phyloP scores from a whole-genome alignment of 2,113 vertebrate species.

The Cephalopterus ornatus region DNA sequence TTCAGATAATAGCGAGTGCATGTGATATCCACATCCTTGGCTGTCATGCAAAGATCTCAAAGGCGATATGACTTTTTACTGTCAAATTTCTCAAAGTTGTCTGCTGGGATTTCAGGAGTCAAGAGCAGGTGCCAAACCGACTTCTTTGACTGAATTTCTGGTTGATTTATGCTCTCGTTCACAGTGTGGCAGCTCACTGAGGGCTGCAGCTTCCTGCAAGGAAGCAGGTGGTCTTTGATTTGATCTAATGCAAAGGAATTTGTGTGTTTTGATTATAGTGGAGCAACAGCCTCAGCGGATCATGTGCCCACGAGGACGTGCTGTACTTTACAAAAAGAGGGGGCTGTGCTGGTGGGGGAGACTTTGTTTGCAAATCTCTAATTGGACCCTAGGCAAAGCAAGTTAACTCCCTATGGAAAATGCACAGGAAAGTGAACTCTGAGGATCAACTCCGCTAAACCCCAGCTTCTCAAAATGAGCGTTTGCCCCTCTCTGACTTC shows the following conservation, averaged over 20 bases:
- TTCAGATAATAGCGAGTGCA: not conserved
- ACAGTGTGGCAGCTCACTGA: not conserved
- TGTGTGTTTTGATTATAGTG: accelerated
- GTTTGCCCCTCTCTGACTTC: not conserved
- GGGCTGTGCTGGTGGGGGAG: accelerated
- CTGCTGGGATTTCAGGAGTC: not conserved
- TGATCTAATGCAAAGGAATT: not conserved
- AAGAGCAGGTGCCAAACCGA: not conserved
- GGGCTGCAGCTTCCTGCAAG: not conserved
- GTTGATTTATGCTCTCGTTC: not conserved
- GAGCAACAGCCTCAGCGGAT: not conserved
- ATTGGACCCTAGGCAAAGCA: accelerated
- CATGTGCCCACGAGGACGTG: accelerated
- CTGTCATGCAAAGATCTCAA: not conserved
- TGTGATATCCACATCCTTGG: not conserved
- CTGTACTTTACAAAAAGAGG: accelerated
- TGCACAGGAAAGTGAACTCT: not conserved
- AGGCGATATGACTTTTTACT: not conserved
- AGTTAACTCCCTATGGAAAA: not conserved
- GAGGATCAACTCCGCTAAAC: not conserved
- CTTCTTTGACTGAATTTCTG: not conserved
- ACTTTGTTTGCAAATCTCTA: not conserved
- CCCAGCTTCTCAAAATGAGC: accelerated
- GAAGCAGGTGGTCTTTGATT: not conserved
- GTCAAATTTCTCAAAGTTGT: not conserved